A percentile compares a stretch with the other conserved stretches of the same genome.
Evolutionary conservation across 1,140 invertebrate species (phyloP).

Genomic region (Pseudomyrmex sp.): DNA sequence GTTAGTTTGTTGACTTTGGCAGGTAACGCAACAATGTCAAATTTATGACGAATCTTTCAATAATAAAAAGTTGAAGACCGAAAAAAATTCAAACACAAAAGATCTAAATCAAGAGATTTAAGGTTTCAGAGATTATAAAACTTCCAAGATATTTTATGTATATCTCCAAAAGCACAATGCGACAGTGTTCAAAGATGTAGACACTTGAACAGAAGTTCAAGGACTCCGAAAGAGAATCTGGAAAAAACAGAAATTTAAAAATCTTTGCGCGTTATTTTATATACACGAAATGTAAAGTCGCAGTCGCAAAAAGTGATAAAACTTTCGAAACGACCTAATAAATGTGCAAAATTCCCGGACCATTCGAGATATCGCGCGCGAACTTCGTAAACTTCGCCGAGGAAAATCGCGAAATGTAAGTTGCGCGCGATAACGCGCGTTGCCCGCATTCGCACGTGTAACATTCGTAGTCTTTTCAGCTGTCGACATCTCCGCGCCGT

Average conservation of each 20-base stretch:
- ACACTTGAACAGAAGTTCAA: background rate
- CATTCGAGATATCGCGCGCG: constrained; percentile 3
- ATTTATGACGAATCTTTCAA: background rate
- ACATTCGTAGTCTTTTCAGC: constrained; percentile 38
- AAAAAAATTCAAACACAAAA: background rate
- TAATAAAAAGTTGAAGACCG: background rate
- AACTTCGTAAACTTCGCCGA: background rate
- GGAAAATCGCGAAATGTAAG: constrained; percentile 22
- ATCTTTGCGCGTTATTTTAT: background rate
- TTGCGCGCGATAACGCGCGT: constrained; percentile 13
- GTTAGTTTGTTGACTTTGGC: background rate
- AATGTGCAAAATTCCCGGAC: constrained; percentile 16
- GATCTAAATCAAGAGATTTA: background rate
- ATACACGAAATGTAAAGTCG: background rate
- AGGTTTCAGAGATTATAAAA: constrained; percentile 19
- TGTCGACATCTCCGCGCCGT: constrained; percentile 32
- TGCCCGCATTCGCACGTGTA: constrained; percentile 39
- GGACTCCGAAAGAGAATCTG: background rate
- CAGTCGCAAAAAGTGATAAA: constrained; percentile 23
- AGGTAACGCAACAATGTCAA: background rate
- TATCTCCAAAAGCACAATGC: background rate
- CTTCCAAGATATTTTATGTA: background rate
- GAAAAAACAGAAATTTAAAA: constrained; percentile 5
- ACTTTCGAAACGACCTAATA: constrained; percentile 14
- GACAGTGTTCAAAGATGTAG: background rate